A percentile compares a stretch with the other conserved stretches of the same genome.
phyloP scores from a whole-genome alignment of 2,113 vertebrate species.

The Nannobrachium achirus region DNA sequence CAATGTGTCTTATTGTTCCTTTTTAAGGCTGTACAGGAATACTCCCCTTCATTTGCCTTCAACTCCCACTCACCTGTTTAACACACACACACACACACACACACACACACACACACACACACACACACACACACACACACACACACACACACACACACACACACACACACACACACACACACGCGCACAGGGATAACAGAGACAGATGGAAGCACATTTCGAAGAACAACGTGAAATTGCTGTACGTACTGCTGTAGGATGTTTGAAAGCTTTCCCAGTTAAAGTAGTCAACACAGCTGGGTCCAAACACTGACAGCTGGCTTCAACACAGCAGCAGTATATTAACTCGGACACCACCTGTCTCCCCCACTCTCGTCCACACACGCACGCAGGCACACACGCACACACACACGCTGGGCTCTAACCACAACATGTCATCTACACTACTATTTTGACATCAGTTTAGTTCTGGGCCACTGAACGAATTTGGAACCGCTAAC shows the following conservation, averaged over 20 bases:
- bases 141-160: no score
- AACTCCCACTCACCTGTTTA: no score
- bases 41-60: no score
- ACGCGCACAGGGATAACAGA: no score
- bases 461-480: constrained; percentile 4
- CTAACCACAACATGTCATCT: constrained; percentile 7
- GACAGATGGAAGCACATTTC: no score
- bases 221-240: no score
- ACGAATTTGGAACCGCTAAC: constrained; percentile 19
- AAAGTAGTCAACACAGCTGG: constrained; percentile 40
- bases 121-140: no score
- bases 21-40: no score
- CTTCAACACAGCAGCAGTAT: constrained; percentile 30
- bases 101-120: no score
- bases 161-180: no score
- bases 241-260: neutral
- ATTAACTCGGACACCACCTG: constrained; percentile 16
- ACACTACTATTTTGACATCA: neutral
- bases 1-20: no score
- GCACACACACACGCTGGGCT: neutral
- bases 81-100: no score
- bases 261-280: constrained; percentile 20
- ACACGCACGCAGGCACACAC: neutral
- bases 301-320: neutral
- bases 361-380: neutral